Percentiles rank a stretch among this genome's conserved stretches.
Evolutionary conservation across 2,888 invertebrate genomes (phyloP).

Genomic region (Sminthurinus aureus): DNA sequence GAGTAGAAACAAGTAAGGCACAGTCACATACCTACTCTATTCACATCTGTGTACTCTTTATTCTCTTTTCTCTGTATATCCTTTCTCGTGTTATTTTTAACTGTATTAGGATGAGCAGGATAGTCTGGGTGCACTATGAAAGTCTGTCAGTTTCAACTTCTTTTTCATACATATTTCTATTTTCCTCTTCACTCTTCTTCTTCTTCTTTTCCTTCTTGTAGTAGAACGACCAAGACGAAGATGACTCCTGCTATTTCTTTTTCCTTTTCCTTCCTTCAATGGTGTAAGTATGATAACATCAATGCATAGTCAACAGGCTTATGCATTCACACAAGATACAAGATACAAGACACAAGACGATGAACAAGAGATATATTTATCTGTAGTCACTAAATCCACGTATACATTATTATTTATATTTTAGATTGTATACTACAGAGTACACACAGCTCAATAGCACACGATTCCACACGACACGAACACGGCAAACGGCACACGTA

Average conservation of each 20-base stretch:
- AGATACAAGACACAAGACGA: background rate
- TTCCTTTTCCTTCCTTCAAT: slow-evolving; percentile 3
- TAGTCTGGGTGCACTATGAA: slow-evolving; percentile 31
- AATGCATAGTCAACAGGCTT: slow-evolving; percentile 8
- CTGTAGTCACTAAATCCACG: too few species aligned
- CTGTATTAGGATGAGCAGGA: slow-evolving; percentile 51
- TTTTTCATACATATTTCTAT: background rate
- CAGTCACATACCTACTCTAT: background rate
- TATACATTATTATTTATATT: background rate
- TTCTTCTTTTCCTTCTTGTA: too few species aligned
- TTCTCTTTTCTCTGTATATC: slow-evolving; percentile 38
- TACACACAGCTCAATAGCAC: background rate
- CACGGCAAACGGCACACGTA: background rate
- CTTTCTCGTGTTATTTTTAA: slow-evolving; percentile 58
- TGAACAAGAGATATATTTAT: background rate
- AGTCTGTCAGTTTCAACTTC: slow-evolving; percentile 6
- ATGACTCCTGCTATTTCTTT: background rate
- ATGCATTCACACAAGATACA: slow-evolving; percentile 1
- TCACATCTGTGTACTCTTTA: background rate
- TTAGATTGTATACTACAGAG: background rate
- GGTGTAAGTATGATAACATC: background rate
- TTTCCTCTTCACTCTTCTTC: background rate
- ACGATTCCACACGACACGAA: too few species aligned
- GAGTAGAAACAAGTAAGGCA: background rate
- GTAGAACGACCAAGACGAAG: too few species aligned